Base-by-base conservation (phyloP, 2,113 vertebrate species). In the Edolisoma coerulescens region DNA sequence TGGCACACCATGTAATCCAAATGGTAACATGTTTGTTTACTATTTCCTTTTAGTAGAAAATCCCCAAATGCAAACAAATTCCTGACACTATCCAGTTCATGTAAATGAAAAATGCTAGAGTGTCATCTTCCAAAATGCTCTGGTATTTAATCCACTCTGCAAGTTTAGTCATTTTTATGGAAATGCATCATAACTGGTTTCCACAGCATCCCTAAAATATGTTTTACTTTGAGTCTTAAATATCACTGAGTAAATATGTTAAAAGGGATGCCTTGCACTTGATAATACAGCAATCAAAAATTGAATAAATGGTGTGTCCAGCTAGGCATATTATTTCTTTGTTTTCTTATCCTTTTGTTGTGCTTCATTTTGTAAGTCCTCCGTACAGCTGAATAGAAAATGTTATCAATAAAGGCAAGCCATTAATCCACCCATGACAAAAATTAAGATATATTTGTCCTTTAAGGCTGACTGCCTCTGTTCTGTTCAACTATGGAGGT, bases 371-470 rank as follows among this genome's bases (percentile, higher is more conserved):
- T 96, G 10, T 95, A 83, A 89, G 61, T 96, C 83, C n/a, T 79
- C 74, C 35, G 0, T 94, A 79, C 12, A 53, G 92, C 63, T 82
- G 84, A 97, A 96, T 80, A 96, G 84, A 96, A 97, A 97, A 95
- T 94, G 69, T 95, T 97, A 97, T 96, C 96, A 97, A 92, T 97
- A 97, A 97, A 96, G 64, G 83, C 60, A 91, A 90, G 70, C 32
- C 84, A 97, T 97, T 97, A 97, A 97, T 96, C 93, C 89, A 95
- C 68, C 84, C 85, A 91, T 95, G 94, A 96, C 87, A 97, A 97
- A 97, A 93, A 95, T 96, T 97, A 97, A 97, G 94, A 95, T 97
- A 96, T 94, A 95, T 97, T 96, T 97, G 85, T 96, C 95, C 95
- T 96, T 95, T 96, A 95, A 95, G 91, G 93, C 67, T 96, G 92